phyloP scores from a whole-genome alignment of 2,113 vertebrate genomes.

The Gobius niger region DNA sequence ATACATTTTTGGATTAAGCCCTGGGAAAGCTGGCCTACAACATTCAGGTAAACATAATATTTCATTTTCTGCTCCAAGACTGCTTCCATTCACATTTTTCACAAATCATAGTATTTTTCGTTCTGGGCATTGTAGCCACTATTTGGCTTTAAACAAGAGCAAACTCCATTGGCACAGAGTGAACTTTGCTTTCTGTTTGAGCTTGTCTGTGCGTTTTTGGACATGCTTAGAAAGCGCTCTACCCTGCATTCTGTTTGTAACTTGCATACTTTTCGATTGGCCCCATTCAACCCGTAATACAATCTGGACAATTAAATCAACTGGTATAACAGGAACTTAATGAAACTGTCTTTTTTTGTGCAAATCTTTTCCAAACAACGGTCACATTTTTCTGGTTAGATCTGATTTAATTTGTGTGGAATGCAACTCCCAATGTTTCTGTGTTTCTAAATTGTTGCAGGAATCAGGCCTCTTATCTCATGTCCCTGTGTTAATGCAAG shows the following conservation, averaged over 20 bases:
- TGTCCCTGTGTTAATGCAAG: no score
- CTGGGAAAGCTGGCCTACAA: not conserved
- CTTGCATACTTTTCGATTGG: not conserved
- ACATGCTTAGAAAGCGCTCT: constrained; percentile 1
- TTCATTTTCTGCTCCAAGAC: not conserved
- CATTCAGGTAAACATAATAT: not conserved
- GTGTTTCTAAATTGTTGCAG: constrained; percentile 10
- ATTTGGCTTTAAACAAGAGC: constrained; percentile 25
- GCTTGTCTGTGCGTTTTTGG: not conserved
- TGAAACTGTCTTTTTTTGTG: not conserved
- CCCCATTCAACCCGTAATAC: not conserved
- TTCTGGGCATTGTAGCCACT: constrained; percentile 32
- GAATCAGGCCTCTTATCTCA: not conserved
- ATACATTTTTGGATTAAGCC: not conserved
- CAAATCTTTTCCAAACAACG: constrained; percentile 28
- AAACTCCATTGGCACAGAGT: constrained; percentile 5
- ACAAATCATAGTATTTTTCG: not conserved
- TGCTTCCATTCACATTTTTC: not conserved
- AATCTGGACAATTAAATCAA: not conserved
- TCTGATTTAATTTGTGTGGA: constrained; percentile 32
- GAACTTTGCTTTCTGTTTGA: constrained; percentile 16
- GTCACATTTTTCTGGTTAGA: constrained; percentile 24
- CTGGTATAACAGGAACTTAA: constrained; percentile 1
- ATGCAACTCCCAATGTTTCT: constrained; percentile 18
- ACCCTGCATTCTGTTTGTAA: not conserved